Evolutionary conservation across 2,113 vertebrate species (phyloP).

Genomic region (Stigmatopora argus): DNA sequence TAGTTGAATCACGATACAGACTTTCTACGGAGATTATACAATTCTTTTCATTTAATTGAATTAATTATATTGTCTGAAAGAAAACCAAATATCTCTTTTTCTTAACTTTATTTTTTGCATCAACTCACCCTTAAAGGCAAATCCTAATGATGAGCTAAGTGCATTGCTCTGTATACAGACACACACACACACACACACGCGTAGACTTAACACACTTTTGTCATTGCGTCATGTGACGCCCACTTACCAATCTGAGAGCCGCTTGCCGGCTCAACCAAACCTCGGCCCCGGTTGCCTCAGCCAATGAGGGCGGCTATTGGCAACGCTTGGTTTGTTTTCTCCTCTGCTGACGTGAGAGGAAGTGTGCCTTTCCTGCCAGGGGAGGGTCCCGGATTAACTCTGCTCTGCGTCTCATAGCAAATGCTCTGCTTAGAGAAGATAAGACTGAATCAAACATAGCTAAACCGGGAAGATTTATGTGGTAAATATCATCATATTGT

Average conservation of each 20-base stretch:
- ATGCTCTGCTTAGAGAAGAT: slow-evolving; percentile 45
- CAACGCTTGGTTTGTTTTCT: slow-evolving; percentile 42
- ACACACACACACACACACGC: slow-evolving; percentile 16
- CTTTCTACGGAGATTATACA: no score
- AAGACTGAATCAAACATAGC: slow-evolving; percentile 31
- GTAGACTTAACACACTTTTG: slow-evolving; percentile 25
- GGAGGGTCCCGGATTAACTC: slow-evolving; percentile 66
- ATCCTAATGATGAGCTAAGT: slow-evolving; percentile 48
- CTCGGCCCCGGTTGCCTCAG: slow-evolving; percentile 43
- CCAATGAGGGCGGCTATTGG: slow-evolving; percentile 58
- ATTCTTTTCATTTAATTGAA: no score
- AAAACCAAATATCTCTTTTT: background rate
- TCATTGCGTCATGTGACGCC: slow-evolving; percentile 56
- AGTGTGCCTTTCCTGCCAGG: slow-evolving; percentile 68
- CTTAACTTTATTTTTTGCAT: slow-evolving; percentile 19
- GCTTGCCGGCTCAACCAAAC: slow-evolving; percentile 52
- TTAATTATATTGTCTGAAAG: background rate
- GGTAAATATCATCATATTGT: slow-evolving; percentile 27
- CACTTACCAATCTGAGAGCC: slow-evolving; percentile 48
- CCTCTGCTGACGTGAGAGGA: slow-evolving; percentile 60
- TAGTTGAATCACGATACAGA: no score
- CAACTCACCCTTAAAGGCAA: slow-evolving; percentile 22
- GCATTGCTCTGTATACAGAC: slow-evolving; percentile 21
- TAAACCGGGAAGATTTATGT: slow-evolving; percentile 20
- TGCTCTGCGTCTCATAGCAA: slow-evolving; percentile 37